Base-by-base conservation (phyloP, 2,797 vertebrate species). In the Cyclopterus lumpus region DNA sequence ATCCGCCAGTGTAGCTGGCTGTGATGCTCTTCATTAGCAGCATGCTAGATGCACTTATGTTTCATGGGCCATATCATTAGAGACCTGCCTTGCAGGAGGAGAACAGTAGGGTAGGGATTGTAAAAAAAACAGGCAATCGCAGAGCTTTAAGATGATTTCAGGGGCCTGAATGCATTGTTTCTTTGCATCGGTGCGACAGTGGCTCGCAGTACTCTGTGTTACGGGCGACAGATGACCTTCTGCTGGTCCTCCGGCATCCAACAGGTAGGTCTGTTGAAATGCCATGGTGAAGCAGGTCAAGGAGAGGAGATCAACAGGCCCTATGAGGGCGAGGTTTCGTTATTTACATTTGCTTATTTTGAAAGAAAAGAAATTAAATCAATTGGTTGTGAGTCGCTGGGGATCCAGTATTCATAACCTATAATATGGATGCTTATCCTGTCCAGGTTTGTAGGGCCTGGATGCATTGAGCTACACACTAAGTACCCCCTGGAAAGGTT, bases 11-110 rank as follows among this genome's bases (percentile, higher is more conserved):
- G 82, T 57, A 59, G 71, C 90, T 84, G 77, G 75, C 82, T 83
- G 82, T 53, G 79, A 88, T 84, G 71, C 82, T 92, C 73, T 88
- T 92, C 88, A 90, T 93, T 91, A 93, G 76, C 90, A 87, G 81
- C 86, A 83, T 84, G 87, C 83, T 28, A 28, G 18, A 71, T 64
- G 75, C 87, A 89, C 87, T 90, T 86, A 84, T 83, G 88, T 88
- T 92, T 92, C 86, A 92, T 85, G 79, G 86, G 67, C 80, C 89
- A 84, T 87, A 75, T 84, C 86, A 85, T 89, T 84, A 80, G 88
- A 91, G 89, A 89, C 85, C 72, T 80, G 71, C 62, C 79, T 84
- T 86, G 75, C 62, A 80, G 75, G 53, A 78, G 73, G 49, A 49
- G 65, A 81, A 76, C 67, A 76, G 64, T 63, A 14, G 62, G 69